These are phyloP conservation scores for Notechis scutatus DNA, from an alignment of 2,113 vertebrate genomes.

Conservation along the genomic window DNA sequence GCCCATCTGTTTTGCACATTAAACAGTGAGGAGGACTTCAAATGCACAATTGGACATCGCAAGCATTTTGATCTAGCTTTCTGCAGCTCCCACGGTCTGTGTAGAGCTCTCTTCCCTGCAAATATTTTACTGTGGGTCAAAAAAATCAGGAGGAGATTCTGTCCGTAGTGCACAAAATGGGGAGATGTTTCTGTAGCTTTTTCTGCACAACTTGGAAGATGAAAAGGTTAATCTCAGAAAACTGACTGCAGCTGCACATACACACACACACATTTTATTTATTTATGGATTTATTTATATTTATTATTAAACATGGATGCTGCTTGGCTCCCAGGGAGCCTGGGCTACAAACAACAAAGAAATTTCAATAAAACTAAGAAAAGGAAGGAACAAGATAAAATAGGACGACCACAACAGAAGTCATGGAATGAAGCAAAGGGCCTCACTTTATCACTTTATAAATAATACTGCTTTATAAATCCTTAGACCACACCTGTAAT, in stretches of 20 bases:
- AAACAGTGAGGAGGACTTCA: neutral
- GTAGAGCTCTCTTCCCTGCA: neutral
- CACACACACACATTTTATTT: neutral
- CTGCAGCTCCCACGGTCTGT: rapidly evolving
- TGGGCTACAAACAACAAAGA: neutral
- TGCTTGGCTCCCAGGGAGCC: too few relatives aligned
- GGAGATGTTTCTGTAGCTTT: neutral
- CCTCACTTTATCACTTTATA: too few relatives aligned
- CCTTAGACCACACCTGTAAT: too few relatives aligned
- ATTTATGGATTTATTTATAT: neutral
- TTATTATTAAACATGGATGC: neutral
- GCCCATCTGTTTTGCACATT: neutral
- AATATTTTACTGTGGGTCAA: neutral
- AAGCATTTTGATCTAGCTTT: neutral
- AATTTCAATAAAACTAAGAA: neutral
- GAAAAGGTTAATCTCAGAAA: neutral
- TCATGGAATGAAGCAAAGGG: neutral
- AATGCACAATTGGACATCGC: neutral
- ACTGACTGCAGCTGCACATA: neutral
- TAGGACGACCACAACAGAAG: neutral
- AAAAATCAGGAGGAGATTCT: neutral
- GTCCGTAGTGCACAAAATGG: rapidly evolving
- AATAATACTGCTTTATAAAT: too few relatives aligned
- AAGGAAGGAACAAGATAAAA: neutral
- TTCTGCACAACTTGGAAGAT: neutral